phyloP scores from a whole-genome alignment of 1,140 invertebrate species.

The Triops cancriformis region DNA sequence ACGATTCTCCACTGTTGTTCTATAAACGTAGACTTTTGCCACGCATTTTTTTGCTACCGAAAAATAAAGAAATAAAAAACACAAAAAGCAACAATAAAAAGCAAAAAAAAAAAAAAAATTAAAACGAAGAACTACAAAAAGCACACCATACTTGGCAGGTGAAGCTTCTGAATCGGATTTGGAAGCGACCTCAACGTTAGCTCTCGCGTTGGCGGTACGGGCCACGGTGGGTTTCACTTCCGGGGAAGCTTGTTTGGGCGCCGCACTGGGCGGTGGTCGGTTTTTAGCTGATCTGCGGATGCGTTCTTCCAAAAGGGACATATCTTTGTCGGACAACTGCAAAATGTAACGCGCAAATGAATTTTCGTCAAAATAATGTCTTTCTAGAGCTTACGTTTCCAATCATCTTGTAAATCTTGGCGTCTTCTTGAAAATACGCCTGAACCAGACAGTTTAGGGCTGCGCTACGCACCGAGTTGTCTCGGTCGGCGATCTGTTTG shows the following conservation, averaged over 20 bases:
- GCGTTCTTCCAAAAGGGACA: slow-evolving; percentile 84
- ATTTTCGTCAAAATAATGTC: slow-evolving; percentile 7
- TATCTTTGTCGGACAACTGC: slow-evolving; percentile 87
- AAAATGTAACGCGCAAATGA: neutral
- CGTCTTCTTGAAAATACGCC: slow-evolving; percentile 82
- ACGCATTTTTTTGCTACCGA: too few relatives aligned
- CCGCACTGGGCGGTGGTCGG: slow-evolving; percentile 37
- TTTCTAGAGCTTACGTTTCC: slow-evolving; percentile 58
- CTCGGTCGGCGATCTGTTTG: slow-evolving; percentile 86
- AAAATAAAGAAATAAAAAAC: too few relatives aligned
- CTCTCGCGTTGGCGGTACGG: slow-evolving; percentile 6
- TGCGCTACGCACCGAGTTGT: slow-evolving; percentile 91
- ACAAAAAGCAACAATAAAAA: too few relatives aligned
- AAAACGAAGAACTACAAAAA: too few relatives aligned
- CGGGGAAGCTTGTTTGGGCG: slow-evolving; percentile 18
- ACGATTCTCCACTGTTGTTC: too few relatives aligned
- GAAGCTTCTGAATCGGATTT: neutral
- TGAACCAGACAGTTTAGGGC: slow-evolving; percentile 88
- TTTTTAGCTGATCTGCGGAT: slow-evolving; percentile 79
- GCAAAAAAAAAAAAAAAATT: too few relatives aligned
- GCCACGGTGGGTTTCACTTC: slow-evolving; percentile 24
- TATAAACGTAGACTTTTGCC: too few relatives aligned
- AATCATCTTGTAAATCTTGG: slow-evolving; percentile 82
- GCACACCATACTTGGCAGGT: neutral
- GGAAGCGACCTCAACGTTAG: neutral